phyloP scores from a whole-genome alignment of 2,888 invertebrate species.

The Heteropelma amictum region DNA sequence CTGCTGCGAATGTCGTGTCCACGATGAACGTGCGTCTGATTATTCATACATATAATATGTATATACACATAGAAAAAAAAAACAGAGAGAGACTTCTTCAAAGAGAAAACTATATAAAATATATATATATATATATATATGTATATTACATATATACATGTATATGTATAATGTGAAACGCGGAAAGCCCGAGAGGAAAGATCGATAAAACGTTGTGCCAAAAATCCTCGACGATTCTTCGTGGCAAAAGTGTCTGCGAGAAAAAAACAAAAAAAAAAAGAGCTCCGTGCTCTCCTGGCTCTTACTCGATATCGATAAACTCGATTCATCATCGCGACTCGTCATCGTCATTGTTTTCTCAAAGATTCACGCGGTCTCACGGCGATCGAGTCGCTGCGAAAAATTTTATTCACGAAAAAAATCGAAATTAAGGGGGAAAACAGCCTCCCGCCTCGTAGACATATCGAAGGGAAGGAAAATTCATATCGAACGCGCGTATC shows the following conservation, averaged over 20 bases:
- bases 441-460: conserved; percentile 34
- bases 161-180: conserved; percentile 18
- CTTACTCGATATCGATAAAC: conserved; percentile 25
- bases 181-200: conserved; percentile 5
- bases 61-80: conserved; percentile 14
- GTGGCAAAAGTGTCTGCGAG: conserved; percentile 2
- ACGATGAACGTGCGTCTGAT: conserved; percentile 59
- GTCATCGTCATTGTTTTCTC: background rate
- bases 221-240: conserved; percentile 19
- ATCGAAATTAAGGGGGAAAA: background rate
- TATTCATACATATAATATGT: too few relatives aligned
- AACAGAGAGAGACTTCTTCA: conserved; percentile 17
- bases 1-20: conserved; percentile 56
- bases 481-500: conserved; percentile 34
- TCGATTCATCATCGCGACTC: background rate
- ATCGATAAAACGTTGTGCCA: conserved; percentile 53
- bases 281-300: conserved; percentile 14
- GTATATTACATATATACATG: conserved; percentile 6
- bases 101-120: background rate
- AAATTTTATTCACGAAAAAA: conserved; percentile 8
- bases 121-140: conserved; percentile 14
- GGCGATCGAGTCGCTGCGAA: background rate
- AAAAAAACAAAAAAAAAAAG: conserved; percentile 14
- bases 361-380: conserved; percentile 3
- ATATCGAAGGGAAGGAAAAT: conserved; percentile 37